Base-by-base conservation (phyloP, 1,140 invertebrate species). In the Trichoplusia ni region DNA sequence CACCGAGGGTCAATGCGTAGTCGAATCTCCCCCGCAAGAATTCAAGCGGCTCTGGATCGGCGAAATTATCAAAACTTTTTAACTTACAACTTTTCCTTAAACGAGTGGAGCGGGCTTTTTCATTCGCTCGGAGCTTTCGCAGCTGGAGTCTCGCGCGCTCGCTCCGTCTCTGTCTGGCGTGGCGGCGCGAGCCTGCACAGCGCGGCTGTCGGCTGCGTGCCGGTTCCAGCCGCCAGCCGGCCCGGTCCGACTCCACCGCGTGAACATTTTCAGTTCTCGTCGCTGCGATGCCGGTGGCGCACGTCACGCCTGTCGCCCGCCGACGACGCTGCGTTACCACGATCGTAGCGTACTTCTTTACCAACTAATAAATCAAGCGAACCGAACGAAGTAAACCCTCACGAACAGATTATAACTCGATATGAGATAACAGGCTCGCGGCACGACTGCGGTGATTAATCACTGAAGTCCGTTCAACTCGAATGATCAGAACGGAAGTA, bases 51-150 rank as follows among this genome's bases (percentile, higher is more conserved):
- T 79, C 44, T 69, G 70, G 71, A 81, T 90, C 84, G 80, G 75
- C 81, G 65, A 81, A 88, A 89, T 89, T 86, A 88, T 88, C 81
- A 83, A 89, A 90, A 90, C 75, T 89, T 90, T 90, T 88, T 80
- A 89, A 89, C 77, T 87, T 85, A 79, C 73, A 89, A 86, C 82
- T 88, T 90, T 87, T 82, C 78, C 75, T 77, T 79, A 77, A 84
- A 74, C 75, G 83, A 77, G 68, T 75, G 65, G 64, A 82, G 73
- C 61, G 66, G 75, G 76, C 73, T 75, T 81, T 70, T 76, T 77
- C 69, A 78, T 79, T 77, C 74, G 75, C 53, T 69, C 65, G 69
- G 66, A 73, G 78, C 49, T 76, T 71, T 70, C 56, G 76, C 27
- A 49, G 63, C 51, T 71, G 59, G 61, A n/a, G 19, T 23, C 56